Evolutionary conservation across 2,797 vertebrate species (phyloP).

Genomic region (Peromyscus melanophrys): DNA sequence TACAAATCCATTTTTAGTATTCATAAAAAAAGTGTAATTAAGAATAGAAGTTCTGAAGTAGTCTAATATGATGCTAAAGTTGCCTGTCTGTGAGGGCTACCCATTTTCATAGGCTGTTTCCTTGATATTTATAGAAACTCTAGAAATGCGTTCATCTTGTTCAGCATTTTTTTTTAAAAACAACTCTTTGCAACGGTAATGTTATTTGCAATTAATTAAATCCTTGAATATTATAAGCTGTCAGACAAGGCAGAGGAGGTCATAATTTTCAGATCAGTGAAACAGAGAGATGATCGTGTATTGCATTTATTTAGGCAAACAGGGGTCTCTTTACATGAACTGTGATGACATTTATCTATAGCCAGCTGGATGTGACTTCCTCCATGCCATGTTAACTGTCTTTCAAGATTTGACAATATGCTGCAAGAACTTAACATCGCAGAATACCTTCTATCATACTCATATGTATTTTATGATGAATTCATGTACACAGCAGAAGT

Average conservation of each 20-base stretch:
- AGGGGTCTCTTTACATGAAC: background rate
- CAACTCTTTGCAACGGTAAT: background rate
- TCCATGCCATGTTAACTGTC: background rate
- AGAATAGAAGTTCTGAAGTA: slow-evolving; percentile 52
- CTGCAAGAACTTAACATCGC: background rate
- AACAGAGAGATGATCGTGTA: background rate
- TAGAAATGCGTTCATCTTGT: background rate
- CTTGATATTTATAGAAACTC: background rate
- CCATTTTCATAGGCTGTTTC: background rate
- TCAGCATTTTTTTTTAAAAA: background rate
- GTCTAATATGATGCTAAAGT: slow-evolving; percentile 13
- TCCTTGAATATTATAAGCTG: background rate
- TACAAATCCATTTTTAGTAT: slow-evolving; percentile 65
- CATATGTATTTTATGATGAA: fast-evolving
- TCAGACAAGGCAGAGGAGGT: background rate
- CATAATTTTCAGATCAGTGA: background rate
- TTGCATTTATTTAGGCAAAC: background rate
- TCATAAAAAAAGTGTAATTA: slow-evolving; percentile 59
- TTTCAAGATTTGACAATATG: background rate
- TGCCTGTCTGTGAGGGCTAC: background rate
- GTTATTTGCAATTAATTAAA: background rate
- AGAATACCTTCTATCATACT: background rate
- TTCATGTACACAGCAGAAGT: background rate
- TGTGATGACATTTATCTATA: background rate
- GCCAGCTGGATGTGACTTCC: background rate